Base-by-base conservation (phyloP, 2,797 vertebrate genomes). In the Hapalemur alaotrensis region DNA sequence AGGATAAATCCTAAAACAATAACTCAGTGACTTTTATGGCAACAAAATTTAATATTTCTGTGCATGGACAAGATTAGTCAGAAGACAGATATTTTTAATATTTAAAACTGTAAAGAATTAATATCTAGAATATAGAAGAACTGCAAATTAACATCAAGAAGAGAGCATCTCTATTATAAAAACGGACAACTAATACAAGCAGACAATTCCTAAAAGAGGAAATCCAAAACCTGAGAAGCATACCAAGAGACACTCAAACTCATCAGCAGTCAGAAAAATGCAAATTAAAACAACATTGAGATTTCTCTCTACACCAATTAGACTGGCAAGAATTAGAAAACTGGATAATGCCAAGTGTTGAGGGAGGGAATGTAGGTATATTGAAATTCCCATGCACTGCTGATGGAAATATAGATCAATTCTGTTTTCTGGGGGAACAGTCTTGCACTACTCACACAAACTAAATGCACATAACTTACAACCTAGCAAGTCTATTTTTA, bases 241-340 rank as follows among this genome's bases (percentile, higher is more conserved):
- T 89, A 86, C 72, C 69, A 86, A 97, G 82, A 97, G 50, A 96
- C 85, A 79, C 69, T 96, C 38, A 70, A 90, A 93, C 67, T 91
- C 91, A 92, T 86, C 93, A 94, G n/a, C 30, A 93, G 57, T 85
- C 91, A 96, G 91, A 94, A 94, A 96, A 95, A 95, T 86, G 95
- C 73, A 94, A 94, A 92, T 91, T 89, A 92, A 90, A 94, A 81
- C 41, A 95, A 73, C 80, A 93, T 9, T 52, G 63, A 83, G 38
- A 85, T 82, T 94, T 96, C 65, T 70, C 46, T 92, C 76, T 89
- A 83, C 3, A 73, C 46, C 70, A 97, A 86, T 91, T 70, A 94
- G 20, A 93, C 35, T 92, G 70, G 54, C 83, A 90, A 91, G 81
- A 93, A 79, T 82, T 65, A 94, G 88, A 91, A 93, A 95, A 97